Evolutionary conservation across 2,113 vertebrate species (phyloP).

Genomic region (Rhabdornis inornatus): DNA sequence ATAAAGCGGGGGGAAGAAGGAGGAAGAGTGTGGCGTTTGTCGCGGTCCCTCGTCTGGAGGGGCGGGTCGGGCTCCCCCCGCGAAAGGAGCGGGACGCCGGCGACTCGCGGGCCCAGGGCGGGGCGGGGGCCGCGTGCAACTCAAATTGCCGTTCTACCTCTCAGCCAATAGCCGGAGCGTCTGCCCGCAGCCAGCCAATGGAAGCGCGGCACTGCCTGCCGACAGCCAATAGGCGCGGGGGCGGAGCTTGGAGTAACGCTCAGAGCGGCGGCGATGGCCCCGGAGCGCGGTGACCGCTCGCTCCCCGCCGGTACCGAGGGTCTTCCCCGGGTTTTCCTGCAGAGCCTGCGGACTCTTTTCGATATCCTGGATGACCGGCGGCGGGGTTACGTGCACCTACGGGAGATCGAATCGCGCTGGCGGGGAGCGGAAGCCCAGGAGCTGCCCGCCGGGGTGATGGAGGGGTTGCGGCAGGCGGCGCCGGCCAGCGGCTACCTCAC

Average conservation of each 20-base stretch:
- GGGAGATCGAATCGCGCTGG: conserved; percentile 95
- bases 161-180: conserved; percentile 40
- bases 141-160: conserved; percentile 35
- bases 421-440: conserved; percentile 80
- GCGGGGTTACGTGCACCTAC: conserved; percentile 87
- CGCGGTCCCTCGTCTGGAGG: neutral
- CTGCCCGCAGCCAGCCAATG: neutral
- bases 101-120: neutral
- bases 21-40: neutral
- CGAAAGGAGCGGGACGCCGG: neutral
- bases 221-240: neutral
- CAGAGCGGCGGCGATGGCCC: neutral
- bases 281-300: neutral
- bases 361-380: conserved; percentile 90
- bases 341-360: conserved; percentile 90
- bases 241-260: neutral
- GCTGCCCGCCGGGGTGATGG: conserved; percentile 85
- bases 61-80: too few species aligned
- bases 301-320: conserved; percentile 64
- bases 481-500: conserved; percentile 89
- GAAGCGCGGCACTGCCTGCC: neutral
- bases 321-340: conserved; percentile 87
- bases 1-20: neutral
- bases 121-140: neutral
- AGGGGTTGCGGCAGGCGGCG: conserved; percentile 81